Base-by-base conservation (phyloP, 2,113 vertebrate genomes). In the Verasper variegatus region DNA sequence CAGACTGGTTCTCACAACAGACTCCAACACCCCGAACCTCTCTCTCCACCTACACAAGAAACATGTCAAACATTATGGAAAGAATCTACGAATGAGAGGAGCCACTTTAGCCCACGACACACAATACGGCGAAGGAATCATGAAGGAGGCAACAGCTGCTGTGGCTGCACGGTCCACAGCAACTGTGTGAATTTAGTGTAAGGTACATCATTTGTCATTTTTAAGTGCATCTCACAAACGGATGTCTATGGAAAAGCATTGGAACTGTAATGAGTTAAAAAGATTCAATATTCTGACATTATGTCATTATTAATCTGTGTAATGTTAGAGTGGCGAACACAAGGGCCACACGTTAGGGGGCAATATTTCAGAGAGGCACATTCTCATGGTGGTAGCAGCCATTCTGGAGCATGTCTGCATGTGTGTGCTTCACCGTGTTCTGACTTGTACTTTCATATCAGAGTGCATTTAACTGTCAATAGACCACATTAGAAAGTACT, bases 381-480 rank as follows among this genome's bases (percentile, higher is more conserved):
- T 76, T 74, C 79, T 35, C 42, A 77, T 74, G 63, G 74, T 60
- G 24, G n/a, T 6, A 57, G 61, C 1, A 63, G 45, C 45, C 47
- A 7, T 51, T 77, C 58, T 85, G 17, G 23, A 59, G 24, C 70
- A n/a, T 70, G 56, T 47, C 24, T 70, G 24, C 51, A 5, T 56
- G 27, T 23, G 55, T 56, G 42, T 37, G 61, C 70, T 86, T 65
- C 78, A 74, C 72, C 78, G 80, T 68, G 67, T 61, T 86, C 84
- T 91, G 63, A 89, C 86, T 80, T 65, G 51, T 51, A 68, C 79
- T 88, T 89, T 79, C 7, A 85, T 71, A 77, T 83, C 82, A 79
- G 60, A 89, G 68, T 74, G 66, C 47, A 71, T 88, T 86, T 84
- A 84, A 91, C 87, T 89, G 74, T 78, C 85, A 90, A 85, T 76